A percentile compares a stretch with the other conserved stretches of the same genome.
phyloP scores from a whole-genome alignment of 2,113 vertebrate genomes.

The Suncus etruscus region DNA sequence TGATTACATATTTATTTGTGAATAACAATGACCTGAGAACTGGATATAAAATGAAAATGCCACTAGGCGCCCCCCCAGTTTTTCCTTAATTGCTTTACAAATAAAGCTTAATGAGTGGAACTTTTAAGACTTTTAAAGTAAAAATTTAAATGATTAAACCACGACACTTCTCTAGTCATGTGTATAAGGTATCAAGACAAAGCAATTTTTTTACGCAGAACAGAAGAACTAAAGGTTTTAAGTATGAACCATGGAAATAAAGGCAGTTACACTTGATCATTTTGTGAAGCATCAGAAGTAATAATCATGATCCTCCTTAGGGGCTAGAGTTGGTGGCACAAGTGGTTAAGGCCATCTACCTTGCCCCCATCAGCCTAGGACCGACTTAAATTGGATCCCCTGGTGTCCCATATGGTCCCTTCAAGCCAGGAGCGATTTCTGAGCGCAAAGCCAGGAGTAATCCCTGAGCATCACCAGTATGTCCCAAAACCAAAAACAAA shows the following conservation, averaged over 20 bases:
- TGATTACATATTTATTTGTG: neutral
- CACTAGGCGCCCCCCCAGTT: neutral
- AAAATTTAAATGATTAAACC: conserved; percentile 37
- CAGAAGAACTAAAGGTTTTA: neutral
- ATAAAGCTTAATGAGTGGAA: neutral
- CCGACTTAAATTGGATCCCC: no score
- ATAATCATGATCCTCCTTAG: conserved; percentile 59
- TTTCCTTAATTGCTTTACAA: conserved; percentile 2
- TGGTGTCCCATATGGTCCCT: no score
- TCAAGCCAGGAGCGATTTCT: no score
- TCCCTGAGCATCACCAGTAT: no score
- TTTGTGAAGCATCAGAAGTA: conserved; percentile 35
- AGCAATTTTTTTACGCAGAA: neutral
- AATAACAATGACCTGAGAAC: neutral
- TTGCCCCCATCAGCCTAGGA: no score
- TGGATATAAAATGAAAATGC: neutral
- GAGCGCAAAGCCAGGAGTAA: no score
- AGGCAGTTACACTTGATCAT: neutral
- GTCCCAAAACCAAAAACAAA: no score
- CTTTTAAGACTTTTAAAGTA: conserved; percentile 4
- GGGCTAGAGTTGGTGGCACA: no score
- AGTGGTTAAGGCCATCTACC: no score
- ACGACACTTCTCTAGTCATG: neutral
- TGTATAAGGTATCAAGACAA: neutral
- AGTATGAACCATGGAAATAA: conserved; percentile 25